Base-by-base conservation (phyloP, 2,888 invertebrate genomes). In the Synanthedon formicaeformis region DNA sequence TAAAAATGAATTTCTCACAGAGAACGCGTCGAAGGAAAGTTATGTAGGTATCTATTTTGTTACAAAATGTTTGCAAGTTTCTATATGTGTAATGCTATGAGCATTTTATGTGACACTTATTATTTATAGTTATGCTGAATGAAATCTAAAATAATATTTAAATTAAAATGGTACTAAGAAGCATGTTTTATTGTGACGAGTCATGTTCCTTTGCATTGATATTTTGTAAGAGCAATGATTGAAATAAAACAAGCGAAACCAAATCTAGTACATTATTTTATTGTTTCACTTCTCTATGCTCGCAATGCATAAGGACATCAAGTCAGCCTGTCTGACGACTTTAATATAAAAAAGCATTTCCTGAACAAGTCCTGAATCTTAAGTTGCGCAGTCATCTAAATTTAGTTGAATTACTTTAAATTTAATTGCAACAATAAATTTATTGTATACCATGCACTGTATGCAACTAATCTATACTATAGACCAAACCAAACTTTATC, bases 141-240 rank as follows among this genome's bases (percentile, higher is more conserved):
- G 81, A 79, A 81, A 78, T 73, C 82, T 84, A 84, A 85, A 83
- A 78, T 85, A 85, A 83, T 85, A 82, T 87, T 85, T 87, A 75
- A 78, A 84, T 52, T 83, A 81, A 86, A 88, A 86, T 86, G 86
- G 88, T 88, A 87, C 85, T 87, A 88, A 87, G 84, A 85, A 75
- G 83, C 86, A 85, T 87, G 86, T 87, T 86, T 88, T 87, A 86
- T 87, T 88, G 84, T 82, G 81, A 83, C 85, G 77, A 86, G 78
- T 87, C 85, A 82, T 86, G 88, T 88, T 88, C 88, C 88, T 88
- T 88, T 88, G 88, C 88, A 87, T 84, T 87, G 85, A 88, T 88
- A 86, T 87, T 86, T 88, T 88, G 86, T 88, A 88, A 88, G 83
- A 85, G 85, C 87, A 84, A 83, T 85, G 84, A 88, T 87, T 88